Percentiles rank a stretch among this genome's conserved stretches.
Conservation (phyloP, 2,888 invertebrate species). For the Lithophane semibrunnea region DNA sequence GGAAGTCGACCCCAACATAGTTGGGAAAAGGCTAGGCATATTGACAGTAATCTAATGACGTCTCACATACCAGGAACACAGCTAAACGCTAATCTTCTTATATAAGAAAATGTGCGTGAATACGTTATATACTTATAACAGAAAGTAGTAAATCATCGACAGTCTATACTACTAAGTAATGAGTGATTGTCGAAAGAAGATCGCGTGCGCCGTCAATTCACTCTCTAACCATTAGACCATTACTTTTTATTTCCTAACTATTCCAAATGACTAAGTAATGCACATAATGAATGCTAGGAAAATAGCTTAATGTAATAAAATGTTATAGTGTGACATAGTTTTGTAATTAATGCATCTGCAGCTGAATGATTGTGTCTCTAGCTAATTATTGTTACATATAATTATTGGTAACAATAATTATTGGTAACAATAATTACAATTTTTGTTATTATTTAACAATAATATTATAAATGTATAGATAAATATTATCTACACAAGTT, state of each 20-base stretch:
- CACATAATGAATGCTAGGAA: slow-evolving; percentile 46
- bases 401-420: too few species aligned
- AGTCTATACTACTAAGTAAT: slow-evolving; percentile 46
- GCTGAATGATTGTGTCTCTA: background rate
- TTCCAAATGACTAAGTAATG: slow-evolving; percentile 54
- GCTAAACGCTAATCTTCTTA: slow-evolving; percentile 18
- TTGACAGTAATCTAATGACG: background rate
- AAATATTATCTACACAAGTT: background rate
- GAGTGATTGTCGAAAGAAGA: slow-evolving; percentile 55
- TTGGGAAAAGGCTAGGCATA: too few species aligned
- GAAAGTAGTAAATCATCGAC: slow-evolving; percentile 54
- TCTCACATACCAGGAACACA: background rate
- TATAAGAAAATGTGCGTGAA: slow-evolving; percentile 35
- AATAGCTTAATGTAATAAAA: slow-evolving; percentile 50
- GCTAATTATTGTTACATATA: too few species aligned
- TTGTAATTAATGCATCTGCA: slow-evolving; percentile 9
- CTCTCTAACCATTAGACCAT: slow-evolving; percentile 66
- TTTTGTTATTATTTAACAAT: too few species aligned
- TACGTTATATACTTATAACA: slow-evolving; percentile 28
- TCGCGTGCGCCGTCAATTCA: slow-evolving; percentile 66
- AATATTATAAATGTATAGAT: too few species aligned
- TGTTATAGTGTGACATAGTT: slow-evolving; percentile 24
- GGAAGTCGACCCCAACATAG: too few species aligned
- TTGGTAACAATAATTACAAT: too few species aligned
- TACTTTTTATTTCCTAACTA: slow-evolving; percentile 64